phyloP scores from a whole-genome alignment of 2,888 invertebrate species.

The Mylabris sibirica region DNA sequence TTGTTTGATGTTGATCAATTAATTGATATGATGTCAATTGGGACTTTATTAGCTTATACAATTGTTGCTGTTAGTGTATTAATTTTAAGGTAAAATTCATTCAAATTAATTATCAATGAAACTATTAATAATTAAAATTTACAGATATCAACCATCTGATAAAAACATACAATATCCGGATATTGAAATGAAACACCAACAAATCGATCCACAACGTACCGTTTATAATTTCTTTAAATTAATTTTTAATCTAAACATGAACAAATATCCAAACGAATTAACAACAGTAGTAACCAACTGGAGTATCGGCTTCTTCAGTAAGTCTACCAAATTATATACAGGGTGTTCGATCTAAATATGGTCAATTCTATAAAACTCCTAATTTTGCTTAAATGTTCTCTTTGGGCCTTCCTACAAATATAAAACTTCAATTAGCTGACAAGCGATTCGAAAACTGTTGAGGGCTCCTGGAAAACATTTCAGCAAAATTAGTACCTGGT shows the following conservation, averaged over 20 bases:
- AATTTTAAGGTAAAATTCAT: conserved; percentile 73
- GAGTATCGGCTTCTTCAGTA: conserved; percentile 66
- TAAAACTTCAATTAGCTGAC: no score
- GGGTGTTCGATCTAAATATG: no score
- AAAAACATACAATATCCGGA: conserved; percentile 34
- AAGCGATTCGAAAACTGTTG: no score
- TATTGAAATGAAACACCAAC: conserved; percentile 39
- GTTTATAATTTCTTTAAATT: conserved; percentile 58
- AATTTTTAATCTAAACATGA: conserved; percentile 75
- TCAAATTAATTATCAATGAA: neutral
- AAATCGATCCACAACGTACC: conserved; percentile 36
- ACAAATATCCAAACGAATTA: conserved; percentile 71
- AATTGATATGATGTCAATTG: conserved; percentile 97
- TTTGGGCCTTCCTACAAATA: no score
- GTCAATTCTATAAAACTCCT: no score
- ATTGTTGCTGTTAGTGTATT: conserved; percentile 92
- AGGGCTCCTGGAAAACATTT: no score
- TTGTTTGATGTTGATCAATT: conserved; percentile 90
- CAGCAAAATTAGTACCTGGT: no score
- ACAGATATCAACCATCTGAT: conserved; percentile 47
- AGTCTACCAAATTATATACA: no score
- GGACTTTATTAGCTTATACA: conserved; percentile 87
- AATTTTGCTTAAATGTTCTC: no score
- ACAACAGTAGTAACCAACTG: conserved; percentile 73
- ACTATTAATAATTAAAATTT: conserved; percentile 17